Percentiles rank a stretch among this genome's conserved stretches.
Evolutionary conservation across 2,888 invertebrate species (phyloP).

Genomic region (Papilio gigon): DNA sequence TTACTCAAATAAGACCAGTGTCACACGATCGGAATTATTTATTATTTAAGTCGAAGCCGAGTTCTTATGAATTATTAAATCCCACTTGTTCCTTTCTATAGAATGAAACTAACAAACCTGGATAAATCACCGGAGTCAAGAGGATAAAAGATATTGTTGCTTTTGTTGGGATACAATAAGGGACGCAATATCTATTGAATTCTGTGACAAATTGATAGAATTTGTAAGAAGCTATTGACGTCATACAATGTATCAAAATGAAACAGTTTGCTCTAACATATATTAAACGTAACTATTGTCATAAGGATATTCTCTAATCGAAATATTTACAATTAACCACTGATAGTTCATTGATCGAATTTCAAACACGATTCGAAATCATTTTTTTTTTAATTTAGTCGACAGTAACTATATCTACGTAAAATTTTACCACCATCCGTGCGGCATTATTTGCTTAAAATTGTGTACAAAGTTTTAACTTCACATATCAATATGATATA

Average conservation of each 20-base stretch:
- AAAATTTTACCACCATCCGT: too few species aligned
- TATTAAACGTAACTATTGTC: neutral
- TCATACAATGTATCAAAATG: neutral
- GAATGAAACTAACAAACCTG: constrained; percentile 35
- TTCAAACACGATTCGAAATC: too few species aligned
- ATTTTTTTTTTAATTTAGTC: too few species aligned
- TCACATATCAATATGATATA: too few species aligned
- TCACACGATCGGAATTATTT: constrained; percentile 30
- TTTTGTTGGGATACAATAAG: constrained; percentile 28
- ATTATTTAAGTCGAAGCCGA: neutral
- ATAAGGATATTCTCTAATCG: too few species aligned
- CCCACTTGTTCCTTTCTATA: constrained; percentile 19
- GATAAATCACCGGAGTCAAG: constrained; percentile 27
- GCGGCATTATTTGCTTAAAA: too few species aligned
- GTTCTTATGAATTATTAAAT: constrained; percentile 17
- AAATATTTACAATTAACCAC: too few species aligned
- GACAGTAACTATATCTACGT: too few species aligned
- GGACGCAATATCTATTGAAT: constrained; percentile 25
- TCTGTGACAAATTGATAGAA: constrained; percentile 31
- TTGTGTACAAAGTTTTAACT: too few species aligned
- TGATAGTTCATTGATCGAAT: too few species aligned
- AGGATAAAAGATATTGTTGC: constrained; percentile 22
- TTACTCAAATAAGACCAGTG: too few species aligned
- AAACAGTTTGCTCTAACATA: neutral
- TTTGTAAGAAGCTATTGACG: neutral